Conservation (phyloP, 2,888 invertebrate species). For the Drosophila monieri region DNA sequence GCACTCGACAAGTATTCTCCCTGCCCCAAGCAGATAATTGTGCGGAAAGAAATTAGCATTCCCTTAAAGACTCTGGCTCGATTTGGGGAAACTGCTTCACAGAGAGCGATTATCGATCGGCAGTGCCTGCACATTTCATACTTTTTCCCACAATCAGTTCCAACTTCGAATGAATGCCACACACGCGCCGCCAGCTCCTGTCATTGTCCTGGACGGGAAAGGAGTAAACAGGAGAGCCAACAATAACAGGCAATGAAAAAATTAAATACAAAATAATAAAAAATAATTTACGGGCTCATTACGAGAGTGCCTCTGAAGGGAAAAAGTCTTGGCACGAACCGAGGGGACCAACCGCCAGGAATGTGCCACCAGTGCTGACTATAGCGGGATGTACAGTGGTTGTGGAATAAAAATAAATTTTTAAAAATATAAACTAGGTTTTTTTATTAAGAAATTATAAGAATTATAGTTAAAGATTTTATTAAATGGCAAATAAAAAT, state of each 20-base stretch:
- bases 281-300: constrained; percentile 79
- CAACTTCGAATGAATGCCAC: constrained; percentile 57
- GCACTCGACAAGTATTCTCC: constrained; percentile 51
- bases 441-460: not conserved
- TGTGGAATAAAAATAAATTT: not conserved
- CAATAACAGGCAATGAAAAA: constrained; percentile 66
- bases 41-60: constrained; percentile 68
- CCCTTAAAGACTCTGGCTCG: constrained; percentile 21
- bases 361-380: constrained; percentile 36
- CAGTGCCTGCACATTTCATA: constrained; percentile 1
- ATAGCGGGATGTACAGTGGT: constrained; percentile 22
- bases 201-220: constrained; percentile 22
- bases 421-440: not conserved
- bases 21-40: constrained; percentile 52
- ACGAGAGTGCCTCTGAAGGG: constrained; percentile 53
- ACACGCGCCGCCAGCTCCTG: constrained; percentile 58
- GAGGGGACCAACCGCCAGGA: constrained; percentile 28
- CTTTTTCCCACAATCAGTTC: constrained; percentile 71
- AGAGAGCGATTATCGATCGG: constrained; percentile 19
- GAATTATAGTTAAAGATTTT: not conserved
- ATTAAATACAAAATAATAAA: constrained; percentile 80
- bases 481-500: not conserved
- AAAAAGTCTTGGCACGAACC: not conserved
- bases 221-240: constrained; percentile 44
- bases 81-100: constrained; percentile 6